phyloP scores from a whole-genome alignment of 1,140 invertebrate genomes.

The Cydia strobilella region DNA sequence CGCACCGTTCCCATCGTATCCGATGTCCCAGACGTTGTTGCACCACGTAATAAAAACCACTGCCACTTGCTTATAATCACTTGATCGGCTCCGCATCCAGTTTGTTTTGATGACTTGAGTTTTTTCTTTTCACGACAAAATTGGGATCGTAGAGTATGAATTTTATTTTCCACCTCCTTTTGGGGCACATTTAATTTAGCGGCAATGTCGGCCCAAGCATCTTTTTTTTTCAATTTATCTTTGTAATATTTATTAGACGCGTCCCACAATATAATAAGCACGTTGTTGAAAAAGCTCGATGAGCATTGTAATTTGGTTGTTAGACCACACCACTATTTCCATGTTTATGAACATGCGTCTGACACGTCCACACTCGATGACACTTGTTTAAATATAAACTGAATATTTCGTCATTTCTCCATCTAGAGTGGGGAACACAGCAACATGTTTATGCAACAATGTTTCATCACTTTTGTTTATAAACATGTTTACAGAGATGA shows the following conservation, averaged over 20 bases:
- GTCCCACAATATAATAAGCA: constrained; percentile 21
- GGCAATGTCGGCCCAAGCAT: constrained; percentile 22
- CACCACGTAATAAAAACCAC: constrained; percentile 33
- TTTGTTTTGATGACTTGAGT: constrained; percentile 25
- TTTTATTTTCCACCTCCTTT: constrained; percentile 25
- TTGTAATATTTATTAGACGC: constrained; percentile 21
- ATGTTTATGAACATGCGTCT: constrained; percentile 3
- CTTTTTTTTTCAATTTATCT: constrained; percentile 24
- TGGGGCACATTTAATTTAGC: constrained; percentile 12
- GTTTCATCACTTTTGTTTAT: constrained; percentile 1
- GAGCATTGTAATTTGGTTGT: constrained; percentile 26
- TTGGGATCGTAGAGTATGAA: constrained; percentile 21
- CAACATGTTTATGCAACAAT: constrained; percentile 13
- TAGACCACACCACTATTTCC: constrained; percentile 24
- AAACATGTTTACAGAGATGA: constrained; percentile 1
- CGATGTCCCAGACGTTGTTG: constrained; percentile 29
- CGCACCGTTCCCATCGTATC: constrained; percentile 32
- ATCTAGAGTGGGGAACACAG: constrained; percentile 12
- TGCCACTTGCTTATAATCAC: constrained; percentile 35
- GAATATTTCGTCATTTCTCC: constrained; percentile 1
- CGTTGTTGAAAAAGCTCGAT: constrained; percentile 23
- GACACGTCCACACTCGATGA: constrained; percentile 16
- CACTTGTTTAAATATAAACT: constrained; percentile 28
- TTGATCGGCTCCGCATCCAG: constrained; percentile 16
- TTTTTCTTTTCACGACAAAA: constrained; percentile 28